phyloP scores from a whole-genome alignment of 2,797 vertebrate genomes.

The Betta splendens region DNA sequence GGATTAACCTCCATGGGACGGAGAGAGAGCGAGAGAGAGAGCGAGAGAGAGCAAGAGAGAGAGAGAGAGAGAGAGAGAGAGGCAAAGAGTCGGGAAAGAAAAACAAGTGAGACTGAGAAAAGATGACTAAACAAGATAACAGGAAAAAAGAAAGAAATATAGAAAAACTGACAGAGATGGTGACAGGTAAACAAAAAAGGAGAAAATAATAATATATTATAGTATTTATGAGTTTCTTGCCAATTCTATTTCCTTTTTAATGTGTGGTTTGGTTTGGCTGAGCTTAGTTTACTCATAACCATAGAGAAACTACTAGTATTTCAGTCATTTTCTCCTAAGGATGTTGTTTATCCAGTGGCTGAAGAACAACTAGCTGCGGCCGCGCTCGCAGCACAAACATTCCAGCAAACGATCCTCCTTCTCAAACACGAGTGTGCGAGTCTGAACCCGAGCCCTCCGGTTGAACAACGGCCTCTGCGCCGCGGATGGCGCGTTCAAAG shows the following conservation, averaged over 20 bases:
- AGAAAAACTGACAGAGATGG: neutral
- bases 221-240: neutral
- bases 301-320: constrained; percentile 13
- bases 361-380: constrained; percentile 7
- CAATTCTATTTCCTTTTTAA: constrained; percentile 5
- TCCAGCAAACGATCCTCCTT: constrained; percentile 17
- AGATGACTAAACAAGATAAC: constrained; percentile 11
- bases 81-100: constrained; percentile 28
- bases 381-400: constrained; percentile 13
- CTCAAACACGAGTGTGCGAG: constrained; percentile 27
- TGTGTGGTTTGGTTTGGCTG: constrained; percentile 9
- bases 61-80: constrained; percentile 11
- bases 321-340: constrained; percentile 28
- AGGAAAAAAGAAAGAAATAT: neutral
- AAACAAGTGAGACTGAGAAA: constrained; percentile 30
- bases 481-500: constrained; percentile 25
- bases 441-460: constrained; percentile 30
- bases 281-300: constrained; percentile 28
- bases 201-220: neutral
- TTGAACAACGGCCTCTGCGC: constrained; percentile 23
- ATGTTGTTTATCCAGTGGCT: constrained; percentile 24
- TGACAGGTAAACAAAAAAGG: neutral
- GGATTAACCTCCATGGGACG: constrained; percentile 78
- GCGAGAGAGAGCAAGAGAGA: constrained; percentile 41
- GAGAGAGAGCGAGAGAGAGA: constrained; percentile 47